Base-by-base conservation (phyloP, 2,113 vertebrate genomes). In the Azemiops feae region DNA sequence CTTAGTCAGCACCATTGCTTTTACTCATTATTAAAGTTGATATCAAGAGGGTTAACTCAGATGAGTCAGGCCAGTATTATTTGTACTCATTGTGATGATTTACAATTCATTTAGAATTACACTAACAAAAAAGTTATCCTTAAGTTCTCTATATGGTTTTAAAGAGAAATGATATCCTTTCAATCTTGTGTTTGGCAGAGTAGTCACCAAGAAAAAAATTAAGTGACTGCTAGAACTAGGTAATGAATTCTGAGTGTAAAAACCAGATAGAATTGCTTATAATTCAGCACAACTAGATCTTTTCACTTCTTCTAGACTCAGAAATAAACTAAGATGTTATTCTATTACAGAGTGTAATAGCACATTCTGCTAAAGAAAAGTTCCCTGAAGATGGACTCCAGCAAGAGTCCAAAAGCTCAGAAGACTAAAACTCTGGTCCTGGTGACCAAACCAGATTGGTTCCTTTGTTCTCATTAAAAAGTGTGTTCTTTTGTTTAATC, bases 401-500 rank as follows among this genome's bases (percentile, higher is more conserved):
- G 47, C 47, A 50, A 1, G 8, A 50, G 47, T 50, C 9, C 58
- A 64, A 64, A 64, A 64, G 10, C 60, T 64, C 3, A 3, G 58
- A 64, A 64, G 27, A 64, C 60, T 64, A 60, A 60, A 60, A 3
- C 9, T 60, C 58, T 60, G 25, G 58, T 60, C 58, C 27, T 64
- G 27, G 27, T 64, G 60, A 64, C 60, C 58, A 60, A 60, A 9
- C 58, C 25, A 64, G 25, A 64, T 64, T 64, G 27, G 3, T 30
- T 30, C 3, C 3, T 58, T 85, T 43, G 18, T 25, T n/a, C 27
- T 27, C 30, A 53, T 87, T 50, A 60, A 55, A 74, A n/a, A 39
- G 39, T 90, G 54, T 91, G 34, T 52, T 87, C 74, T 74, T 93
- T 91, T 91, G 58, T 87, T 91, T 93, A 91, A 92, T 92, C 20